Percentiles rank a stretch among this genome's conserved stretches.
These are phyloP conservation scores for Drosophila grimshawi DNA, from an alignment of 1,140 invertebrate genomes.

Conservation along the genomic window DNA sequence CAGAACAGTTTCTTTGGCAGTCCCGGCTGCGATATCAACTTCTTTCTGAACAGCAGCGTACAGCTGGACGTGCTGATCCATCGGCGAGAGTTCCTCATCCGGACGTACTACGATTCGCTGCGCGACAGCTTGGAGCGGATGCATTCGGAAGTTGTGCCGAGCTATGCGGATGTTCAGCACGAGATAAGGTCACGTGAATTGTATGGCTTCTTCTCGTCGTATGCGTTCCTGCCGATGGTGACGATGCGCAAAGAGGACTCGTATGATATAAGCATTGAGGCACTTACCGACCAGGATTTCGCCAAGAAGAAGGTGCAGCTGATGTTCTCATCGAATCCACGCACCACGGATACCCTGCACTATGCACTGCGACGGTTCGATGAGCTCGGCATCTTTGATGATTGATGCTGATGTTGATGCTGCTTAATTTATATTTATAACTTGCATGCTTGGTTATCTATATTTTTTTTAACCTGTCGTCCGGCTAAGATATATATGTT, in stretches of 20 bases:
- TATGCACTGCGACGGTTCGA: slow-evolving; percentile 75
- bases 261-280: slow-evolving; percentile 74
- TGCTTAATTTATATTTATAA: slow-evolving; percentile 27
- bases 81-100: slow-evolving; percentile 71
- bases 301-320: slow-evolving; percentile 77
- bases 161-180: slow-evolving; percentile 61
- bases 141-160: slow-evolving; percentile 68
- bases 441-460: slow-evolving; percentile 31
- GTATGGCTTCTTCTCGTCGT: slow-evolving; percentile 79
- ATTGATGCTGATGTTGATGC: slow-evolving; percentile 16
- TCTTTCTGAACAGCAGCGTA: slow-evolving; percentile 82
- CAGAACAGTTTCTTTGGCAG: slow-evolving; percentile 81
- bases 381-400: slow-evolving; percentile 76
- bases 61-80: slow-evolving; percentile 75
- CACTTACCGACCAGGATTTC: slow-evolving; percentile 68
- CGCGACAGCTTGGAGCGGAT: slow-evolving; percentile 63
- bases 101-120: slow-evolving; percentile 69
- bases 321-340: slow-evolving; percentile 82
- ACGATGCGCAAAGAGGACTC: slow-evolving; percentile 82
- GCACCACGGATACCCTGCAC: slow-evolving; percentile 72
- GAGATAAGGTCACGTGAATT: slow-evolving; percentile 71
- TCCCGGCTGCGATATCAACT: slow-evolving; percentile 81
- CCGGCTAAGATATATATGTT: slow-evolving; percentile 15
- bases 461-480: slow-evolving; percentile 40
- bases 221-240: slow-evolving; percentile 79